Conservation (phyloP, 2,888 invertebrate genomes). For the Empis livida region DNA sequence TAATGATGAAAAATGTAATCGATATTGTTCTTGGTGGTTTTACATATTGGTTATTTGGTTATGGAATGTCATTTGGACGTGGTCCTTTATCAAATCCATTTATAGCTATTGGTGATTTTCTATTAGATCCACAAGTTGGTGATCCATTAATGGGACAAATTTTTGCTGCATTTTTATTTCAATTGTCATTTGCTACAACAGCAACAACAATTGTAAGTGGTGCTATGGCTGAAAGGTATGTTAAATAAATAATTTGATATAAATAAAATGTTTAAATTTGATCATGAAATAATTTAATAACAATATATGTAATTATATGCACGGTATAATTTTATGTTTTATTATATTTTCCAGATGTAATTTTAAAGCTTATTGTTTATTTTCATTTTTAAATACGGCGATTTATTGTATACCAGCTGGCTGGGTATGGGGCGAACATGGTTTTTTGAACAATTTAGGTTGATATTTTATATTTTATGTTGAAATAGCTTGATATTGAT, state of each 20-base stretch:
- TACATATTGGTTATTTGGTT: conserved; percentile 92
- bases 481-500: too few species aligned
- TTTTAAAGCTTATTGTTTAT: conserved; percentile 82
- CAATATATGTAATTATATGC: not conserved
- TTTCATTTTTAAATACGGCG: conserved; percentile 76
- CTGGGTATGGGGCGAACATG: conserved; percentile 85
- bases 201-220: conserved; percentile 88
- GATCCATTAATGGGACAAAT: conserved; percentile 72
- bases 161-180: conserved; percentile 81
- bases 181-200: conserved; percentile 72
- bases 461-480: too few species aligned
- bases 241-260: not conserved
- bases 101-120: conserved; percentile 72
- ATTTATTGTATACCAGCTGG: conserved; percentile 90
- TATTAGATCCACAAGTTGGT: conserved; percentile 59
- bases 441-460: conserved; percentile 64
- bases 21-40: conserved; percentile 80
- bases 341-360: conserved; percentile 56
- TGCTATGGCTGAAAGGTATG: conserved; percentile 83
- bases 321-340: too few species aligned
- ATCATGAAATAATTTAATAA: not conserved
- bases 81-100: conserved; percentile 61
- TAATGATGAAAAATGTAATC: conserved; percentile 94
- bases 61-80: conserved; percentile 78
- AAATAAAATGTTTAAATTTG: not conserved